Conservation (phyloP, 2,888 invertebrate genomes). For the Automeris io region DNA sequence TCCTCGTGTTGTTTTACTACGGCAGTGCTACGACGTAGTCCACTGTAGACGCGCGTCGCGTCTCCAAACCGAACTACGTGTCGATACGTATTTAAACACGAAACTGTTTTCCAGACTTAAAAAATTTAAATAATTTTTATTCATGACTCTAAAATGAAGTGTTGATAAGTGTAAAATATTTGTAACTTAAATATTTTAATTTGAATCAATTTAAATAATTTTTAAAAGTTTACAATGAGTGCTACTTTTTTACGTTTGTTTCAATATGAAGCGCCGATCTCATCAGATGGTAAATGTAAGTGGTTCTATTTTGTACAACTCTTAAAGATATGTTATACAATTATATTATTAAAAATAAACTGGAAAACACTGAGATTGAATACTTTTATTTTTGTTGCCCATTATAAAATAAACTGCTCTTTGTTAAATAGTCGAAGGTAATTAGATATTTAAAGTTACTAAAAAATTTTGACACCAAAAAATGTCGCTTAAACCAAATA, state of each 20-base stretch:
- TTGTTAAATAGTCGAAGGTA: too few relatives aligned
- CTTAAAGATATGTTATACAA: too few relatives aligned
- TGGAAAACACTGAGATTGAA: too few relatives aligned
- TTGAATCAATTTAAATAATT: background rate
- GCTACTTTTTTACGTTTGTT: slow-evolving; percentile 45
- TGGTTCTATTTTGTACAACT: too few relatives aligned
- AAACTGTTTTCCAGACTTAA: slow-evolving; percentile 11
- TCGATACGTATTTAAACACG: slow-evolving; percentile 41
- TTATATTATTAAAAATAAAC: too few relatives aligned
- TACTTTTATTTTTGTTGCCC: too few relatives aligned
- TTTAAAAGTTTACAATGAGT: slow-evolving; percentile 52
- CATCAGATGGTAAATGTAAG: slow-evolving; percentile 42
- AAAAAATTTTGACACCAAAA: too few relatives aligned
- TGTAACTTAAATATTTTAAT: slow-evolving; percentile 5
- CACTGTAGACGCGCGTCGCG: slow-evolving; percentile 57
- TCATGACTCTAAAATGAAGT: slow-evolving; percentile 3
- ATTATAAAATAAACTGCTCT: too few relatives aligned
- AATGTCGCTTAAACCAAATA: too few relatives aligned
- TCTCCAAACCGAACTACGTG: slow-evolving; percentile 25
- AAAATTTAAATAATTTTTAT: background rate
- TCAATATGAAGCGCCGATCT: slow-evolving; percentile 44
- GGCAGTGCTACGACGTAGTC: slow-evolving; percentile 67
- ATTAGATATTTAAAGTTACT: too few relatives aligned
- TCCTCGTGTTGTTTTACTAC: too few relatives aligned
- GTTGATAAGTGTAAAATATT: slow-evolving; percentile 17